phyloP scores from a whole-genome alignment of 2,888 invertebrate species.

The Eulithis testata region DNA sequence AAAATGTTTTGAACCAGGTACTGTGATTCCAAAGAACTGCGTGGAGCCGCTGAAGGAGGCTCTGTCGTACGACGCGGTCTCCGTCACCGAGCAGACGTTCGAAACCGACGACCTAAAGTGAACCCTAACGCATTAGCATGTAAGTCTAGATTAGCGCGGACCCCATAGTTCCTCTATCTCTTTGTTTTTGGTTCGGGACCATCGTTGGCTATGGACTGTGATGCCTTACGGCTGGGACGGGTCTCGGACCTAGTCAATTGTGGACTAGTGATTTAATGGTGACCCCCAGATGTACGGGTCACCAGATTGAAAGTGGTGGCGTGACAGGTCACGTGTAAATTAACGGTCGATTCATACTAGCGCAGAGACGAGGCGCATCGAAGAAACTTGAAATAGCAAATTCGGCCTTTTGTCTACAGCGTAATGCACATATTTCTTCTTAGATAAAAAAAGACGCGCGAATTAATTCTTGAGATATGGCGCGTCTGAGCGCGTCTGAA shows the following conservation, averaged over 20 bases:
- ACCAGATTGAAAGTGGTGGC: not conserved
- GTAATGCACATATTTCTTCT: too few relatives aligned
- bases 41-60: constrained; percentile 91
- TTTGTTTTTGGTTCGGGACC: constrained; percentile 42
- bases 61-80: constrained; percentile 92
- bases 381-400: too few relatives aligned
- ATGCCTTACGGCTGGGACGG: constrained; percentile 17
- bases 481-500: too few relatives aligned
- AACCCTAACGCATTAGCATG: constrained; percentile 40
- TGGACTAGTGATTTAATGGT: constrained; percentile 33
- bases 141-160: constrained; percentile 43
- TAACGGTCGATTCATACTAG: too few relatives aligned
- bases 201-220: constrained; percentile 24
- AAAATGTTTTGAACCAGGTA: constrained; percentile 64
- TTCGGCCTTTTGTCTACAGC: too few relatives aligned
- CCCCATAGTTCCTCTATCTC: constrained; percentile 54
- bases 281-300: constrained; percentile 1
- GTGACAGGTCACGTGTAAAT: too few relatives aligned
- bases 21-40: constrained; percentile 95
- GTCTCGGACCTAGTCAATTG: constrained; percentile 45
- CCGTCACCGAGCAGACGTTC: constrained; percentile 89
- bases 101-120: constrained; percentile 69
- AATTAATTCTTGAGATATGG: too few relatives aligned
- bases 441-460: too few relatives aligned
- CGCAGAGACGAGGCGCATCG: too few relatives aligned